Base-by-base conservation (phyloP, 2,113 vertebrate species). In the Hiodon alosoides region DNA sequence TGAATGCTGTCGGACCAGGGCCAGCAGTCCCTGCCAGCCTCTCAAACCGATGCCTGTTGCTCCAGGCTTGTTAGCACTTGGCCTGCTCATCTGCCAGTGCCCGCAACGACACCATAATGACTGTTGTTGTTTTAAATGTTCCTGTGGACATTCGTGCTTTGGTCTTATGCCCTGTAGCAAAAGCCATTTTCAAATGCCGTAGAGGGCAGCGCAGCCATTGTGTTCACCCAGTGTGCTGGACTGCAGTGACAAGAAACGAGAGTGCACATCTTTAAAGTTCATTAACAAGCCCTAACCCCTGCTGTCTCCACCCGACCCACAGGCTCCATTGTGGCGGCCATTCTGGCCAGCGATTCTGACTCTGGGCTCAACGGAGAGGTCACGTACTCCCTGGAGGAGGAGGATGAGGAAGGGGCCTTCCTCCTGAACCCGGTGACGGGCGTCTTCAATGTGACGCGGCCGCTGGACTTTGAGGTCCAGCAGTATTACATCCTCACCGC, bases 251-350 rank as follows among this genome's bases (percentile, higher is more conserved):
- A 10, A 57, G 54, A 5, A 7, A 10, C 10, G 54, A 31, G 31
- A 31, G 31, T 50, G 14, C 52, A 17, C 5, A 13, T 13, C 16
- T 17, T 31, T 48, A 57, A 51, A 3, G 6, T 46, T 71, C 31
- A 8, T 47, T 50, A 62, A 52, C 57, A 0, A 67, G 14, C 53
- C 68, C 67, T 51, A 16, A 6, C 76, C 69, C 46, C 9, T 54
- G 46, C 31, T 47, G 9, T 59, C 53, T 16, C 57, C 17, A 31
- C 50, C 5, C 47, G 70, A 60, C 60, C 50, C 2, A 0, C 85
- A 99, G 97, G 97, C 79, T 96, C 97, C 79, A 91, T 99, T 53
- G 96, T 99, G 81, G 97, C 96, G 70, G 95, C 96, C 52, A 94
- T 98, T 76, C 84, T 98, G 78, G 97, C 97, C 66, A 95, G 92